Conservation (phyloP, 2,113 vertebrate species). For the Psephotus haematonotus region DNA sequence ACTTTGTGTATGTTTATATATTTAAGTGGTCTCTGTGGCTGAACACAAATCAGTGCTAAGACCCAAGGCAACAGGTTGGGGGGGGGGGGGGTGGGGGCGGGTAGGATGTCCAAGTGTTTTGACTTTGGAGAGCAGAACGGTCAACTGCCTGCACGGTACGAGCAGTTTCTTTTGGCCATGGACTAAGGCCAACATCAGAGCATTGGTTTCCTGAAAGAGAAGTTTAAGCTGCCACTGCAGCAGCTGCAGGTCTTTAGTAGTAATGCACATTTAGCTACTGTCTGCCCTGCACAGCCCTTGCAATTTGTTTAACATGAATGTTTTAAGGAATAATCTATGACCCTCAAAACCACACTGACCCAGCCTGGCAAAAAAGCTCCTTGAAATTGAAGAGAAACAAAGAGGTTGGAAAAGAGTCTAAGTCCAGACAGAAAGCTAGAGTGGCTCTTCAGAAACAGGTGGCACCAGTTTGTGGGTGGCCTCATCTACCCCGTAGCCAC, state of each 20-base stretch:
- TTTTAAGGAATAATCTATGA: not conserved
- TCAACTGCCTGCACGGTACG: not conserved
- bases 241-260: not conserved
- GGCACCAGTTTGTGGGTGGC: not conserved
- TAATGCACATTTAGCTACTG: fast-evolving
- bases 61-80: too few species aligned
- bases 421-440: not conserved
- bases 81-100: fast-evolving
- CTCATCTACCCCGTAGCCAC: not conserved
- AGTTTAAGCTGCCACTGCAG: not conserved
- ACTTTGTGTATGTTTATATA: too few species aligned
- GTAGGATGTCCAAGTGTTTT: not conserved
- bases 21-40: not conserved
- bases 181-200: not conserved
- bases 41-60: not conserved
- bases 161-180: not conserved
- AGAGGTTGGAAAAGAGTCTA: not conserved
- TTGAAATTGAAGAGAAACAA: not conserved
- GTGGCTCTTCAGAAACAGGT: not conserved
- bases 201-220: too few species aligned
- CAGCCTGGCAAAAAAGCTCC: not conserved
- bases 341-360: not conserved
- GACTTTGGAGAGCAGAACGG: not conserved
- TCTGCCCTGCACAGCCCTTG: not conserved
- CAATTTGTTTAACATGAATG: fast-evolving